Base-by-base conservation (phyloP, 2,797 vertebrate species). In the Adrianichthys oophorus region DNA sequence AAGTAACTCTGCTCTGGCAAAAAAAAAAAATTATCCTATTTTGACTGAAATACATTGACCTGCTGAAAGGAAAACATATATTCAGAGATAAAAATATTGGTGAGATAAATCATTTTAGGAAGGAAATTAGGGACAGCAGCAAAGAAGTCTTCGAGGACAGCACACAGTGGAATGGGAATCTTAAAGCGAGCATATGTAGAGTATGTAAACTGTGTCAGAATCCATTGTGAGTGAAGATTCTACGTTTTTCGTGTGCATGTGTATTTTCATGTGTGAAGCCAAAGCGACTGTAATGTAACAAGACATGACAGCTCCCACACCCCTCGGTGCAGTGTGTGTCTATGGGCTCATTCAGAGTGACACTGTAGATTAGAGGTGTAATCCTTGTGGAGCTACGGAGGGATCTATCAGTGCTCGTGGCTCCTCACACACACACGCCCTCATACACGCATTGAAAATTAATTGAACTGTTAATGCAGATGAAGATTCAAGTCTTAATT, bases 301-400 rank as follows among this genome's bases (percentile, higher is more conserved):
- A 90, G 80, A 88, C 63, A 78, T 90, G 94, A 94, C 94, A 93
- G 90, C 80, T 63, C 24, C 83, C 92, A 90, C 87, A 83, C 83
- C 89, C 90, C 88, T 91, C 86, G 64, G 90, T 92, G 88, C 84
- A 83, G 78, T 89, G 89, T 91, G 89, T 83, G 85, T 90, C 87
- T 85, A 70, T 62, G 80, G 74, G 86, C 86, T 87, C 92, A 92
- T 95, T 93, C 91, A 90, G 93, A 93, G 90, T 91, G 93, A 94
- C 94, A 93, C 91, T 87, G 89, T 85, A 85, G 90, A 92, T 94
- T 93, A 93, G 80, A 79, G 76, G 91, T 93, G 92, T 94, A 94
- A 94, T 95, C 92, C 88, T 87, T 49, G 74, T 65, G 74, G 90
- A 90, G 90, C 91, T 92, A 87, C 74, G 87, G 90, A 91, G 62